Evolutionary conservation across 2,797 vertebrate genomes (phyloP).

Genomic region (Poeciliopsis presidionis): DNA sequence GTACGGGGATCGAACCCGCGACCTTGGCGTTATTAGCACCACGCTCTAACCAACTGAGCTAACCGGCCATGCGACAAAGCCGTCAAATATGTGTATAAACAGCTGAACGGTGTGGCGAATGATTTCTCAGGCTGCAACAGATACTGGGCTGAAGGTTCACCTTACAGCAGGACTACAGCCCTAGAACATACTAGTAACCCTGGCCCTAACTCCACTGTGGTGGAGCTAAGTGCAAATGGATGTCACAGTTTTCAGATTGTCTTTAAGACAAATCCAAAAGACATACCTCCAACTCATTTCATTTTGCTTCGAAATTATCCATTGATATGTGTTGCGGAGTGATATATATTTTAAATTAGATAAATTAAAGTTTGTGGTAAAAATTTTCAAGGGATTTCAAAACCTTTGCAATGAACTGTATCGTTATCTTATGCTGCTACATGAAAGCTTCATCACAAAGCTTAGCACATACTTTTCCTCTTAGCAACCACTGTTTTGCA

Average conservation of each 20-base stretch:
- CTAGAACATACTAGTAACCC: not conserved
- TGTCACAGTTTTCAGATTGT: not conserved
- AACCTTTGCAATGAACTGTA: not conserved
- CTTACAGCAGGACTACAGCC: not conserved
- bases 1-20: slow-evolving; percentile 80
- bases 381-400: not conserved
- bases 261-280: not conserved
- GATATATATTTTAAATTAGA: not conserved
- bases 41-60: slow-evolving; percentile 81
- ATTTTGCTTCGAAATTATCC: not conserved
- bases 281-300: not conserved
- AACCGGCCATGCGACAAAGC: slow-evolving; percentile 35
- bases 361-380: not conserved
- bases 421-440: not conserved
- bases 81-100: too few species aligned
- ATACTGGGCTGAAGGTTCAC: not conserved
- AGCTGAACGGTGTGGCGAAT: rapidly evolving
- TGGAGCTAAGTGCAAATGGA: not conserved
- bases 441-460: not conserved
- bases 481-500: not conserved
- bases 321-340: not conserved
- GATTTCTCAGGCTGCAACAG: not conserved
- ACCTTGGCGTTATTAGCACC: slow-evolving; percentile 83
- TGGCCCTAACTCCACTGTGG: too few species aligned
- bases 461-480: not conserved